A percentile compares a stretch with the other conserved stretches of the same genome.
These are phyloP conservation scores for Pseudeuparius sepicola DNA, from an alignment of 2,888 invertebrate genomes.

Conservation along the genomic window DNA sequence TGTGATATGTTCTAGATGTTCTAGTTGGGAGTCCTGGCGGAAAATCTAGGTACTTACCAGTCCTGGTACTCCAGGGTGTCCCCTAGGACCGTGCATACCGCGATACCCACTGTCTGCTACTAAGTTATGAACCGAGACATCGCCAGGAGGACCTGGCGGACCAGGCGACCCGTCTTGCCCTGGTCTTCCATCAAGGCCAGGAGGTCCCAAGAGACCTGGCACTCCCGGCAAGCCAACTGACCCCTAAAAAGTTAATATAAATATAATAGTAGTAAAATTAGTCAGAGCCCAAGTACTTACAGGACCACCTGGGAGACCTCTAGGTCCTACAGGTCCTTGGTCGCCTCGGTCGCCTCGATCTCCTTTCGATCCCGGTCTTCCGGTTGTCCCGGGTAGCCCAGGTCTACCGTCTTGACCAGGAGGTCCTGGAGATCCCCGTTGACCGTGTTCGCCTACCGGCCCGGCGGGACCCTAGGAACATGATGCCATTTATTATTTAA, in stretches of 20 bases:
- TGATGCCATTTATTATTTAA: too few species aligned
- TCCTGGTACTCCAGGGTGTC: conserved; percentile 46
- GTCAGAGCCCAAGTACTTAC: conserved; percentile 15
- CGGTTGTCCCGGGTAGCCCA: conserved; percentile 29
- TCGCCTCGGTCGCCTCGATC: conserved; percentile 23
- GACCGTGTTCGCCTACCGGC: conserved; percentile 19
- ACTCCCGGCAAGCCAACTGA: conserved; percentile 25
- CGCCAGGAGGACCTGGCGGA: conserved; percentile 40
- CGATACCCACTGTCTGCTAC: conserved; percentile 29
- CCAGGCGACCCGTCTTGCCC: conserved; percentile 38
- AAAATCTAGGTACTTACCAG: conserved; percentile 43
- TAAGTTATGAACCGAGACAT: conserved; percentile 30
- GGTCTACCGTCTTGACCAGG: conserved; percentile 28
- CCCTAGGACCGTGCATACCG: conserved; percentile 44
- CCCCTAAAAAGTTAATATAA: conserved; percentile 31
- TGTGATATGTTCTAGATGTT: too few species aligned
- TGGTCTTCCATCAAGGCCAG: conserved; percentile 29
- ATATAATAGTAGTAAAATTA: neutral
- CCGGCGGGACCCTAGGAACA: conserved; percentile 21
- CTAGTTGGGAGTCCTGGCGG: too few species aligned
- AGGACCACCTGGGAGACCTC: conserved; percentile 29
- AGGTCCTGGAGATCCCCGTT: conserved; percentile 17
- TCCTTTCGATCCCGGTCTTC: conserved; percentile 29
- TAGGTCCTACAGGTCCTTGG: conserved; percentile 29
- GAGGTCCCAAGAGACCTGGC: conserved; percentile 29